Conservation (phyloP, 2,797 vertebrate genomes). For the Gymnodraco acuticeps region DNA sequence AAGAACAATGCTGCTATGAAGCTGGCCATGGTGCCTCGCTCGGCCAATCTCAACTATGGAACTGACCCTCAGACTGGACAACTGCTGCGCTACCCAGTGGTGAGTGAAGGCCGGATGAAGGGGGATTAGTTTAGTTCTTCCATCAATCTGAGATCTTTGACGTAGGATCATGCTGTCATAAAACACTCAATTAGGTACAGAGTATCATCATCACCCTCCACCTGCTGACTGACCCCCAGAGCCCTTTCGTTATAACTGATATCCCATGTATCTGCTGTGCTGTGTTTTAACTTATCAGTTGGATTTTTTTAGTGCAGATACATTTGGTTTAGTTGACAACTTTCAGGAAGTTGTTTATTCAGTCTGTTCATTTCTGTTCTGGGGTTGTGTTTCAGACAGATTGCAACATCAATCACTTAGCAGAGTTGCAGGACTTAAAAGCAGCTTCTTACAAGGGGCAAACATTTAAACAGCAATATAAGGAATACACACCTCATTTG, state of each 20-base stretch:
- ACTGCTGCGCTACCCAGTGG: constrained; percentile 88
- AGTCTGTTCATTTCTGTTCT: constrained; percentile 14
- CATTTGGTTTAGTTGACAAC: constrained; percentile 14
- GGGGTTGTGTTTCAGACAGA: constrained; percentile 25
- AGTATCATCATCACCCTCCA: neutral
- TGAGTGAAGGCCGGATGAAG: constrained; percentile 66
- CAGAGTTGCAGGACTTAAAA: constrained; percentile 21
- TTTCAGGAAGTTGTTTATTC: constrained; percentile 3
- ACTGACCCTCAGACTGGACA: constrained; percentile 83
- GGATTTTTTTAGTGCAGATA: neutral
- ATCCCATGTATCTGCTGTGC: neutral
- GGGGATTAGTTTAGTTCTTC: neutral
- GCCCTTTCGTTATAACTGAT: neutral
- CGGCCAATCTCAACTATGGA: constrained; percentile 92
- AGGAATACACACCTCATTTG: neutral
- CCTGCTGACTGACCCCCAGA: neutral
- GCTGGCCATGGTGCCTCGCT: constrained; percentile 88
- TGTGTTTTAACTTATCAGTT: neutral
- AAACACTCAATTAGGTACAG: constrained; percentile 6
- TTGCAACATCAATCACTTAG: constrained; percentile 26
- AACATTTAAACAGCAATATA: constrained; percentile 1
- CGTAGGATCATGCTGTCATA: neutral
- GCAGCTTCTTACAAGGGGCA: neutral
- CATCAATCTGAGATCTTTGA: neutral
- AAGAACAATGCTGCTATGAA: constrained; percentile 87